Evolutionary conservation across 2,113 vertebrate genomes (phyloP), one percentile per base, ranked within the genome.

Genomic region (Propithecus coquereli): DNA sequence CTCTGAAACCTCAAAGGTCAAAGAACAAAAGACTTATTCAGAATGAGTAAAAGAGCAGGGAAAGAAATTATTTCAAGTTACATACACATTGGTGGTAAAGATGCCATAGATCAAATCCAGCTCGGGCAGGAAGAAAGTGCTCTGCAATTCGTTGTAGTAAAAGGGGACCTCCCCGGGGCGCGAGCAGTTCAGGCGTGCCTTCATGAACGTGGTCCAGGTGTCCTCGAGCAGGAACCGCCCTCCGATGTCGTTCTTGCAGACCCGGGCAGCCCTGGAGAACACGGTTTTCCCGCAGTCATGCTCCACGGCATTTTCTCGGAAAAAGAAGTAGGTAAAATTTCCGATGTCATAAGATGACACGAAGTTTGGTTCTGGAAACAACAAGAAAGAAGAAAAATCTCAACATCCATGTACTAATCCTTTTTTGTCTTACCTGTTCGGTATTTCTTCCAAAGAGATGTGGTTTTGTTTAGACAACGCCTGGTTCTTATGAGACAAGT

Each of bases 181-280:
- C 50, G 99, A 99, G 96, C 99, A 99, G 98, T 99, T 99, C 30
- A 99, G 98, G 8, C 99, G 98, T 23, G 99, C 99, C 97, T 99
- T 99, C 99, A 99, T 99, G 98, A 99, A 99, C 2, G 99, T 99
- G 92, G 99, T 99, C 99, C 99, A 99, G 0, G 99, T 99, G 95
- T 99, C 99, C 94, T 99, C 99, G 91, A 99, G 98, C 57, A 99
- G 98, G 74, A 99, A 99, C 3, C 99, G 99, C 0, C 99, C 99
- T 1, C 99, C 99, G 0, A 99, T 99, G 98, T 99, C 99, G 0
- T 99, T 99, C 97, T 99, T 99, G 96, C 99, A 99, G 25, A 99
- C 99, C 0, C 99, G 99, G 0, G 99, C 99, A 0, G 99, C 99
- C 5, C 99, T 99, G 66, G 99, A 99, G 98, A 99, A 99, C 82